Base-by-base conservation (phyloP, 2,113 vertebrate genomes). In the Meriones unguiculatus region DNA sequence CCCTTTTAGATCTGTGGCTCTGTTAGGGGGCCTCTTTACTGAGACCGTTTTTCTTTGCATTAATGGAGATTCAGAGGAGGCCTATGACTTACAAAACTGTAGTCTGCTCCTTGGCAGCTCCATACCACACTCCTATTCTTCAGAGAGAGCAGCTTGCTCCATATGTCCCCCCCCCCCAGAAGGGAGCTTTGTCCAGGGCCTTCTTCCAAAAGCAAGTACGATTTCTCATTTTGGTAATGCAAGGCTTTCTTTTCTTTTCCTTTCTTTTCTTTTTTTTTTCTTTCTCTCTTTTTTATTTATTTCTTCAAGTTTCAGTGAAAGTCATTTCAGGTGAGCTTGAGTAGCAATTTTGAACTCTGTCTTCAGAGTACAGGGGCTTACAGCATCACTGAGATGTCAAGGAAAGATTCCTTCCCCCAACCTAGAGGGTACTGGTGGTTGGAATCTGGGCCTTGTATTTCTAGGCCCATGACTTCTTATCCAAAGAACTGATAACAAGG, bases 291-390 rank as follows among this genome's bases (percentile, higher is more conserved):
- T 52, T 72, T 18, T 9, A 17, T 30, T 75, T 77, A 52, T 78
- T 87, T 90, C 93, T 93, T 94, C 32, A 59, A 70, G 76, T 81
- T 95, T 93, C n/a, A 11, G 7, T 57, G 70, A 41, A 73, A 96
- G 97, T 96, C 95, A 95, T 91, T 93, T 73, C 78, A 97, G 98
- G 97, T 97, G 62, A 97, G 46, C 54, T 57, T 62, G 38, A 52
- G 14, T 57, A 18, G 25, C 12, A 17, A 13, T 10, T 70, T 24
- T 62, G 67, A 78, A 73, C 46, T 54, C 59, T 90, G 13, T 50
- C 73, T 92, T 93, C n/a, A 73, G 41, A 70, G 54, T n/a, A 22
- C 41, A 64, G 89, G 84, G 30, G 38, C 38, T 76, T 25, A 17
- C 69, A 32, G 5, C 0, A 17, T 15, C 4, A 10, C 57, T 52